These are phyloP conservation scores for Fragum whitleyi DNA, from an alignment of 2,888 invertebrate species.

Conservation along the genomic window DNA sequence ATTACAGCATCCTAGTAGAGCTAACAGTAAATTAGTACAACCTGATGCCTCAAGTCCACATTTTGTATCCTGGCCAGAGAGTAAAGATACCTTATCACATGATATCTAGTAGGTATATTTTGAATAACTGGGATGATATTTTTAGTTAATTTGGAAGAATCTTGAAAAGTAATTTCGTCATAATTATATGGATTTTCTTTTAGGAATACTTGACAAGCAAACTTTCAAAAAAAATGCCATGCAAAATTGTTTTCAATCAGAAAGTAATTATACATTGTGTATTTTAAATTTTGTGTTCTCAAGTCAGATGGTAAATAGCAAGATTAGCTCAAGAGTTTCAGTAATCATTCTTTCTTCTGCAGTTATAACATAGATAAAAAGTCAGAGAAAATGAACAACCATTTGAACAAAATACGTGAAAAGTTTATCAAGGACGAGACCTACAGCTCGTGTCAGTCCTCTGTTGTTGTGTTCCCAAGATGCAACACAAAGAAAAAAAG, in stretches of 20 bases:
- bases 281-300: no score
- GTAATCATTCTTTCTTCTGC: no score
- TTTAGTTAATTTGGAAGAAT: no score
- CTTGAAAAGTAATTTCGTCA: no score
- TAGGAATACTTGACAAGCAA: no score
- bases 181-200: no score
- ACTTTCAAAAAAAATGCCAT: no score
- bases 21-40: constrained; percentile 35
- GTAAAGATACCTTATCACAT: constrained; percentile 68
- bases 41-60: constrained; percentile 27
- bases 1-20: constrained; percentile 58
- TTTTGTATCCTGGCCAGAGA: constrained; percentile 69
- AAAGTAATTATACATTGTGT: no score
- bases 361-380: constrained; percentile 69
- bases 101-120: constrained; percentile 77
- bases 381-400: constrained; percentile 69
- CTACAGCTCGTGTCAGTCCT: constrained; percentile 62
- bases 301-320: no score
- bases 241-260: no score
- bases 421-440: constrained; percentile 70
- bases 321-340: no score
- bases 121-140: no score
- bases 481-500: constrained; percentile 26
- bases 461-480: constrained; percentile 48
- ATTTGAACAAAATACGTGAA: constrained; percentile 71